These are phyloP conservation scores for Hymenochirus boettgeri DNA, from an alignment of 2,113 vertebrate genomes.

Conservation along the genomic window DNA sequence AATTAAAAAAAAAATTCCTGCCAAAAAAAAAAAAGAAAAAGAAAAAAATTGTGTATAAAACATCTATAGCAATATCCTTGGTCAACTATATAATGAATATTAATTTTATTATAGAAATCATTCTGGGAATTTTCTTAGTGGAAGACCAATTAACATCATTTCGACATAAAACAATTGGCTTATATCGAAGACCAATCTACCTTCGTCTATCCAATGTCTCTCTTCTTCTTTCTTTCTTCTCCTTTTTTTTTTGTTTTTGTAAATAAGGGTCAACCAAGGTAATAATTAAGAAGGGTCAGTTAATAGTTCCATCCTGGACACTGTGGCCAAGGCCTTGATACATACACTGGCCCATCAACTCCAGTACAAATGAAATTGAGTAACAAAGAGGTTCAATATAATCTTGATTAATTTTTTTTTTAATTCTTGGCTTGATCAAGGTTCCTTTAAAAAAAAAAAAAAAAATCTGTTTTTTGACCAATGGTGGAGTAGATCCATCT, in stretches of 20 bases:
- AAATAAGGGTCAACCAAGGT: conserved; percentile 79
- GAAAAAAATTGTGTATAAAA: conserved; percentile 91
- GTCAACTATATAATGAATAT: conserved; percentile 98
- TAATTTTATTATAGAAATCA: conserved; percentile 98
- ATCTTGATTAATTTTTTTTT: conserved; percentile 85
- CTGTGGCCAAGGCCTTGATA: conserved; percentile 83
- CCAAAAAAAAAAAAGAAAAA: conserved; percentile 66
- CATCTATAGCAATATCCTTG: conserved; percentile 97
- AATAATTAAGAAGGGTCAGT: conserved; percentile 58
- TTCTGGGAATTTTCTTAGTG: conserved; percentile 96
- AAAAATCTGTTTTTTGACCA: conserved; percentile 73
- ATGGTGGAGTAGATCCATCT: conserved; percentile 83
- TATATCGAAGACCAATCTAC: conserved; percentile 96
- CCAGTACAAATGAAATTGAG: conserved; percentile 79
- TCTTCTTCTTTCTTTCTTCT: conserved; percentile 61
- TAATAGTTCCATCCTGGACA: conserved; percentile 80
- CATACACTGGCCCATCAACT: conserved; percentile 73
- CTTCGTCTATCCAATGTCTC: conserved; percentile 86
- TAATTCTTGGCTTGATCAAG: conserved; percentile 80
- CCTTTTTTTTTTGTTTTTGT: conserved; percentile 63
- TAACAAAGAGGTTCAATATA: conserved; percentile 89
- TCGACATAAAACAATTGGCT: conserved; percentile 96
- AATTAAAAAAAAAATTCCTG: conserved; percentile 85
- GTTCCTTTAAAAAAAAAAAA: conserved; percentile 56
- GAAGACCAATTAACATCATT: conserved; percentile 99